Percentiles rank a stretch among this genome's conserved stretches.
Evolutionary conservation across 2,797 vertebrate genomes (phyloP).

Genomic region (Hippopotamyrus pictus): DNA sequence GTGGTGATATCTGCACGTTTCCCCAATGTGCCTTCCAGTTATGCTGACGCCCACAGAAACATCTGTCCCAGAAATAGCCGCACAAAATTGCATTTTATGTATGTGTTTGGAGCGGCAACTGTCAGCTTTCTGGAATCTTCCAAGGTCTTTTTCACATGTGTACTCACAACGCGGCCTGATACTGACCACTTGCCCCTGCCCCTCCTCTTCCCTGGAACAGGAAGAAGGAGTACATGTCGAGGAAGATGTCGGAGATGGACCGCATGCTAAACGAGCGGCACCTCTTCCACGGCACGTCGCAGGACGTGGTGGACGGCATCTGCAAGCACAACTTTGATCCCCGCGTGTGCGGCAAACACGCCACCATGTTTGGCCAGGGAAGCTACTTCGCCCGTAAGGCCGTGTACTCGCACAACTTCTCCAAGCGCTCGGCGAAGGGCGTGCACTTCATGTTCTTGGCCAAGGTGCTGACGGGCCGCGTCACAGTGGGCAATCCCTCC

Average conservation of each 20-base stretch:
- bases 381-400: constrained; percentile 97
- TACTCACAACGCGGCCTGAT: background rate
- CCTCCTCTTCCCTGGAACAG: constrained; percentile 52
- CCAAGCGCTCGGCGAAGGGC: constrained; percentile 84
- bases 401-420: constrained; percentile 96
- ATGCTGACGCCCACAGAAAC: background rate
- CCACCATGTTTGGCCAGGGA: constrained; percentile 98
- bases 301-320: constrained; percentile 93
- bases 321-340: constrained; percentile 99
- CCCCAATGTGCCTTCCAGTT: background rate
- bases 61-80: background rate
- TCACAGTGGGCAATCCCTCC: constrained; percentile 88
- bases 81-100: background rate
- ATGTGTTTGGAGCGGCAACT: background rate
- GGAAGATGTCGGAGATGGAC: constrained; percentile 83
- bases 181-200: background rate
- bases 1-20: background rate
- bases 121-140: background rate
- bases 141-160: too few relatives aligned
- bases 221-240: constrained; percentile 97
- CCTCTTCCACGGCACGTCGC: constrained; percentile 95
- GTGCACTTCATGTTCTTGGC: constrained; percentile 98
- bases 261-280: constrained; percentile 87
- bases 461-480: constrained; percentile 92
- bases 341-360: constrained; percentile 91